Conservation (phyloP, 2,888 invertebrate species). For the Drosophila engyochracea region DNA sequence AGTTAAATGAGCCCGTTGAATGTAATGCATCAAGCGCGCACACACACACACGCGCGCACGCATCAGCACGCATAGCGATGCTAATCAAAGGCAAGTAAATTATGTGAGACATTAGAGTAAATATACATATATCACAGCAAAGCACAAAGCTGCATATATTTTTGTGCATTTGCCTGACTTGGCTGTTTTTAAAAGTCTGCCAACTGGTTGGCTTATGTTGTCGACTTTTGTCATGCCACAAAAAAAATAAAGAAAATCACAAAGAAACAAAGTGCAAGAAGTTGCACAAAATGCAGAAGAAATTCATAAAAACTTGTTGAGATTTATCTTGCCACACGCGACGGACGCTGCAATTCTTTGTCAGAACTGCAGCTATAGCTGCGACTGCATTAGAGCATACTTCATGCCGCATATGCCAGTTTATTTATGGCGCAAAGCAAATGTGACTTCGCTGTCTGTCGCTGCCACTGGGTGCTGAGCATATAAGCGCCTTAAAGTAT, state of each 20-base stretch:
- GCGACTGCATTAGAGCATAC: slow-evolving; percentile 47
- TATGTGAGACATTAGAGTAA: slow-evolving; percentile 11
- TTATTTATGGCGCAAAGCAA: slow-evolving; percentile 72
- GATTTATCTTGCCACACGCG: slow-evolving; percentile 78
- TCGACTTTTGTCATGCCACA: slow-evolving; percentile 67
- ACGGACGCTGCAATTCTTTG: slow-evolving; percentile 42
- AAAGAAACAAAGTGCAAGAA: slow-evolving; percentile 7
- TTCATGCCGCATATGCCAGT: slow-evolving; percentile 73
- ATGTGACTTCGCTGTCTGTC: slow-evolving; percentile 48
- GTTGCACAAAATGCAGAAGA: slow-evolving; percentile 34
- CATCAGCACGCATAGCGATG: slow-evolving; percentile 14
- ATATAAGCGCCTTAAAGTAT: slow-evolving; percentile 78
- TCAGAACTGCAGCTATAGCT: slow-evolving; percentile 10
- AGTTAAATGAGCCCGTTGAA: slow-evolving; percentile 60
- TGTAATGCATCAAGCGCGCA: slow-evolving; percentile 32
- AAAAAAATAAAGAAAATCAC: slow-evolving; percentile 2
- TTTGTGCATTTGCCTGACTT: slow-evolving; percentile 59
- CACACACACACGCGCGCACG: background rate
- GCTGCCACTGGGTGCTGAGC: slow-evolving; percentile 35
- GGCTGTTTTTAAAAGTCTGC: slow-evolving; percentile 51
- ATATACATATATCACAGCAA: slow-evolving; percentile 15
- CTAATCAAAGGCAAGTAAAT: slow-evolving; percentile 50
- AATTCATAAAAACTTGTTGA: slow-evolving; percentile 78
- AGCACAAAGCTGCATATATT: slow-evolving; percentile 49
- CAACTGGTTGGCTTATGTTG: slow-evolving; percentile 61